Evolutionary conservation across 2,888 invertebrate species (phyloP).

Genomic region (Ennomos erosarius): DNA sequence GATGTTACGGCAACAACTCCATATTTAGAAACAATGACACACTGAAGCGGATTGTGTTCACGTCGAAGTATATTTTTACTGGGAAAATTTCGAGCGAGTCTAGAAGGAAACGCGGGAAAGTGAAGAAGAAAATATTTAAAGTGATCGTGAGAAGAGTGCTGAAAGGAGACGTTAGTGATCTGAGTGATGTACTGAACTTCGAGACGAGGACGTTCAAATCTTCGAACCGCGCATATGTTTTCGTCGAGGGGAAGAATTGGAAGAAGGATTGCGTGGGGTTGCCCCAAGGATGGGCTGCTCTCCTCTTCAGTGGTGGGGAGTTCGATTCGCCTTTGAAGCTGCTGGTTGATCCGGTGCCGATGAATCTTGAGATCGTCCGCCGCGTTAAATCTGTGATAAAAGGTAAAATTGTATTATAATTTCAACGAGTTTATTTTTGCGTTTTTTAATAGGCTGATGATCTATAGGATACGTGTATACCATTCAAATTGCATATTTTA

Average conservation of each 20-base stretch:
- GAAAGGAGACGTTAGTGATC: constrained; percentile 74
- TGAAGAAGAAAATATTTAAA: constrained; percentile 71
- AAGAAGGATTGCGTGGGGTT: constrained; percentile 54
- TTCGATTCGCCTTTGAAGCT: constrained; percentile 68
- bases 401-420: constrained; percentile 60
- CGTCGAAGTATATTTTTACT: constrained; percentile 79
- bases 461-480: no score
- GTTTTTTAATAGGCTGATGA: no score
- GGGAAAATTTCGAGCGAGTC: constrained; percentile 78
- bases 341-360: constrained; percentile 74
- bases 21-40: constrained; percentile 75
- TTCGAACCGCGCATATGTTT: constrained; percentile 71
- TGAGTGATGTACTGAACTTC: constrained; percentile 78
- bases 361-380: constrained; percentile 72
- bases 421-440: no score
- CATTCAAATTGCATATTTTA: no score
- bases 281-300: constrained; percentile 65
- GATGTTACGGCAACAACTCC: constrained; percentile 71
- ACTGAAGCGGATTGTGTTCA: constrained; percentile 67
- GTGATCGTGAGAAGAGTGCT: constrained; percentile 77
- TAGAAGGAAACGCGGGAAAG: constrained; percentile 60
- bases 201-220: constrained; percentile 74
- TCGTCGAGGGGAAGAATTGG: constrained; percentile 66
- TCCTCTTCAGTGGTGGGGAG: constrained; percentile 65
- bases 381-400: constrained; percentile 74